phyloP scores from a whole-genome alignment of 1,140 invertebrate species.

The Phenacoccus solenopsis region DNA sequence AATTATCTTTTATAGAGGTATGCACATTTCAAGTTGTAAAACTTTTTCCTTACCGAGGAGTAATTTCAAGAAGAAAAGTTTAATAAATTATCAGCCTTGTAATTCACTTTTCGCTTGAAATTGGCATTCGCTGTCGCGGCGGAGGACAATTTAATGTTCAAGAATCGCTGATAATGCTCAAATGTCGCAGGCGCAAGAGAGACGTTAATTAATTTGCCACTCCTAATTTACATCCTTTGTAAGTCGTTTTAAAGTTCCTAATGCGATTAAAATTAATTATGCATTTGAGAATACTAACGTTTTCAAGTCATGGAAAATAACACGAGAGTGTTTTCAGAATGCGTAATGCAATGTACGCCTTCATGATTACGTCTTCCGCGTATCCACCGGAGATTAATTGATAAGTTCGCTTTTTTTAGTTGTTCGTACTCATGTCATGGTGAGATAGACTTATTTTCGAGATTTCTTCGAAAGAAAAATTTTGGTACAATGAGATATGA shows the following conservation, averaged over 20 bases:
- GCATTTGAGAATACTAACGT: background rate
- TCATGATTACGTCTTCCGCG: background rate
- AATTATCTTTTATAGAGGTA: too few relatives aligned
- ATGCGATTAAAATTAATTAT: slow-evolving; percentile 3
- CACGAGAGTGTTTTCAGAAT: background rate
- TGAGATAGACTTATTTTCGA: too few relatives aligned
- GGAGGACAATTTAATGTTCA: background rate
- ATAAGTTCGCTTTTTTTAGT: too few relatives aligned
- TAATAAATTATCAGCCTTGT: background rate
- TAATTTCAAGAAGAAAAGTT: background rate
- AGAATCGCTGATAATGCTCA: background rate
- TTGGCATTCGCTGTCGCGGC: background rate
- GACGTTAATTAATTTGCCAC: background rate
- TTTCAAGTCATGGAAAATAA: background rate
- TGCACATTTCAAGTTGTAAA: background rate
- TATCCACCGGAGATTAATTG: background rate
- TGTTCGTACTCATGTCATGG: too few relatives aligned
- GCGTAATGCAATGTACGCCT: background rate
- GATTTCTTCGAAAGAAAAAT: too few relatives aligned
- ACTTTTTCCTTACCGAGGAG: background rate
- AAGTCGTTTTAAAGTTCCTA: background rate
- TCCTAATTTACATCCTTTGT: slow-evolving; percentile 2
- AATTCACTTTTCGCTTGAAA: background rate
- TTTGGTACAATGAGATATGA: too few relatives aligned
- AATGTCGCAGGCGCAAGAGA: background rate